Evolutionary conservation across 2,888 invertebrate genomes (phyloP), one percentile per base, ranked within the genome.

Genomic region (Sipha maydis): DNA sequence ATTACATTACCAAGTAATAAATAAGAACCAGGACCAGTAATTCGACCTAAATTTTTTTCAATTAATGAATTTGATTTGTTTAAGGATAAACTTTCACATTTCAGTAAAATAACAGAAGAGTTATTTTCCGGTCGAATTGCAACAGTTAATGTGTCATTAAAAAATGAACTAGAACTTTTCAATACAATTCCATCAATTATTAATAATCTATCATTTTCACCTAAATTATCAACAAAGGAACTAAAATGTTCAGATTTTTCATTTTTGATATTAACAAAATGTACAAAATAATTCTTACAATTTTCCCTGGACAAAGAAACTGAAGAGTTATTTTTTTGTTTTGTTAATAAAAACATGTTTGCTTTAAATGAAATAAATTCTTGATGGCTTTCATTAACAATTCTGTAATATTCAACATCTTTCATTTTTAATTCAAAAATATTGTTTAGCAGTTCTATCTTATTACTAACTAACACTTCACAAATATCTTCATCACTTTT

Each of bases 241-340:
- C 85, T 85, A 4, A 85, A 79, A 71, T 25, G 9, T 34, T 85
- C 69, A 9, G 31, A 61, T 3, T 75, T 41, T 41, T 80, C n/a
- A 25, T 86, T 86, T 80, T 80, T 80, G 2, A 80, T 54, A 31
- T 86, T 73, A 4, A 75, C 31, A 73, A 41, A 80, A n/a, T 17
- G 56, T n/a, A 86, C 61, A 73, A 48, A 7, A 41, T 54, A 86
- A 1, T 38, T 31, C 19, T 73, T 38, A 25, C 38, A 38, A 1
- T 38, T 25, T 5, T 56, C 9, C 41, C 8, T 80, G 0, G n/a
- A 21, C 19, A 78, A 11, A 56, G 1, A 14, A 31, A 31, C n/a
- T 54, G 67, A 71, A 56, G 34, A n/a, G 11, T 86, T 34, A 61
- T 0, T 56, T 28, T 41, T 56, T 79, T 54, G 9, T 25, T 56